Percentiles rank a stretch among this genome's conserved stretches.
phyloP scores from a whole-genome alignment of 2,113 vertebrate genomes.

The Thamnophis sirtalis region DNA sequence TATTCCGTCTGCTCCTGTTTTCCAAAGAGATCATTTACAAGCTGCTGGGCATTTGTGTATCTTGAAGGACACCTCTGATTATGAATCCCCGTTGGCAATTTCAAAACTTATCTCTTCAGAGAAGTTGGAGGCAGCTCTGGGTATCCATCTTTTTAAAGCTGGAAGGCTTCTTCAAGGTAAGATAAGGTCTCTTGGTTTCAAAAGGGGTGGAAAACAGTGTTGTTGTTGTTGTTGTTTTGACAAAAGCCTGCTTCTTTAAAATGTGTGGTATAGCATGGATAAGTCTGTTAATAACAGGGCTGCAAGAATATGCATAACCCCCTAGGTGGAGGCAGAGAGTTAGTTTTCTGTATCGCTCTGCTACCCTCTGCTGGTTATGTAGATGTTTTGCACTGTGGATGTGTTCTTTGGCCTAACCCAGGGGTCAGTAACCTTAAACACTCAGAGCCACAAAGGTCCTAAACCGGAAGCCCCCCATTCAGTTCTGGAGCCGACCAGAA shows the following conservation, averaged over 20 bases:
- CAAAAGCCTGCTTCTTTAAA: background rate
- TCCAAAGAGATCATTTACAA: conserved; percentile 78
- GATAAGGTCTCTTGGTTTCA: background rate
- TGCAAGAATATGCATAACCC: background rate
- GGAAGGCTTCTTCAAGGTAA: conserved; percentile 88
- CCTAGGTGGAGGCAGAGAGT: background rate
- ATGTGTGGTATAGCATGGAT: background rate
- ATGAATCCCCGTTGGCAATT: conserved; percentile 71
- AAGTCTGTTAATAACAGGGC: background rate
- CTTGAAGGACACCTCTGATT: conserved; percentile 77
- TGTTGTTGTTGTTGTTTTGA: background rate
- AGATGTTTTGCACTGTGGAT: background rate
- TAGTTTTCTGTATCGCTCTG: background rate
- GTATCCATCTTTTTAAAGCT: conserved; percentile 87
- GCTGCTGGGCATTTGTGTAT: conserved; percentile 83
- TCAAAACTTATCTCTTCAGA: conserved; percentile 61
- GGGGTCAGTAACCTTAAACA: no score
- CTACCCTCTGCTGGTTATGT: background rate
- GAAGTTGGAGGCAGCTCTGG: conserved; percentile 78
- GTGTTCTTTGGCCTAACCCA: background rate
- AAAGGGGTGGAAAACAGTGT: background rate
- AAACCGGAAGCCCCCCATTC: no score
- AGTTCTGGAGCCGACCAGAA: no score
- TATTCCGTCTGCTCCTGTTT: background rate
- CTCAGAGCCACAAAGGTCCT: no score